These are phyloP conservation scores for Tetranychus urticae DNA, from an alignment of 1,140 invertebrate species.

Conservation along the genomic window DNA sequence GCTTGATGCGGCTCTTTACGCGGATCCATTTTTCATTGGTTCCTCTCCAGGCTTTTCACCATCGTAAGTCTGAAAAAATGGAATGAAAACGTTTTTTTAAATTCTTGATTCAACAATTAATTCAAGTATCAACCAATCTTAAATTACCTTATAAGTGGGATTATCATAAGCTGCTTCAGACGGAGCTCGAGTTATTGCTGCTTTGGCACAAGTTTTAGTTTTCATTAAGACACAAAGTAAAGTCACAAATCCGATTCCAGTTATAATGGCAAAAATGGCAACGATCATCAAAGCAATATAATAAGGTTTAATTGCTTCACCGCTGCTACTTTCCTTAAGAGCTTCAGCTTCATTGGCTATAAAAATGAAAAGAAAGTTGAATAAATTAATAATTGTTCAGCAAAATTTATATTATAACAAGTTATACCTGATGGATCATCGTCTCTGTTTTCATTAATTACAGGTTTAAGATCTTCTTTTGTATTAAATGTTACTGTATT, in stretches of 20 bases:
- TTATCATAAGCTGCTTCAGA: constrained; percentile 58
- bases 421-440: not conserved
- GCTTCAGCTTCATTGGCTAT: constrained; percentile 33
- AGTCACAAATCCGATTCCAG: constrained; percentile 49
- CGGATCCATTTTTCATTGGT: constrained; percentile 8
- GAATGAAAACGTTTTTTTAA: not conserved
- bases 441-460: not conserved
- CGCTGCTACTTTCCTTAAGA: constrained; percentile 48
- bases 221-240: constrained; percentile 50
- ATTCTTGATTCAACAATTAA: too few species aligned
- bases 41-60: constrained; percentile 11
- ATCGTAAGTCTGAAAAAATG: constrained; percentile 12
- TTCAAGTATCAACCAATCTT: not conserved
- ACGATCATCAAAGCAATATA: constrained; percentile 63
- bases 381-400: too few species aligned
- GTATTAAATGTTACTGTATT: constrained; percentile 14
- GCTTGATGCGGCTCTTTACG: not conserved
- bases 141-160: constrained; percentile 66
- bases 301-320: constrained; percentile 35
- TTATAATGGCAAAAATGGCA: constrained; percentile 55
- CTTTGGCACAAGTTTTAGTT: constrained; percentile 40
- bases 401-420: not conserved
- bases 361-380: not conserved
- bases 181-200: constrained; percentile 32
- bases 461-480: constrained; percentile 4